Base-by-base conservation (phyloP, 2,113 vertebrate genomes). In the Bubo bubo region DNA sequence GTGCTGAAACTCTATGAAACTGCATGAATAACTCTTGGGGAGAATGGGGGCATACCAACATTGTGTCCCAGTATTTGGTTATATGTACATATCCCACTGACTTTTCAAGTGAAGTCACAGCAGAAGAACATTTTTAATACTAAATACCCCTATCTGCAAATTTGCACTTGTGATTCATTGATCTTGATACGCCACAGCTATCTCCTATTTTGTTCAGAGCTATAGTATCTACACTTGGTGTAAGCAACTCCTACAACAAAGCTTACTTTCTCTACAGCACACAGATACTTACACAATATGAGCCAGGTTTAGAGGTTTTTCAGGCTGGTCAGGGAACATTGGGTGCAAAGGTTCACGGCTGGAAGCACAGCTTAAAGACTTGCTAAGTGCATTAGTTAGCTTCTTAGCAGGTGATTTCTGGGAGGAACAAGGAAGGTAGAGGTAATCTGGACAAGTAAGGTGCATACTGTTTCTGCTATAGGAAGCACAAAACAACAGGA, bases 381-480 rank as follows among this genome's bases (percentile, higher is more conserved):
- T 99, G 98, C 99, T 99, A 96, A 99, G 98, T 45, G 99, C 99
- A 89, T 99, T 99, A 75, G 99, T 99, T 96, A 99, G 96, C 98
- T 99, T 99, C 99, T 99, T 99, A 92, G 99, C 99, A 64, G 99
- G 99, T 93, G 99, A 99, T 99, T 99, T 99, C 99, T 99, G 95
- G 87, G 95, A 96, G 97, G 97, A 97, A 98, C 83, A 97, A 97
- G 96, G 97, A 97, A 97, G 90, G 95, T 26, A 96, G 89, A 97
- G 88, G 89, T 97, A 96, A 97, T 94, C 62, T 88, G 92, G 97
- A 96, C 55, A 97, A 93, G 93, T 93, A 97, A 97, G 93, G 92
- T 89, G 92, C 94, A 94, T 59, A 96, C 26, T 90, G 71, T 80
- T 95, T 95, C 77, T 90, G 86, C 93, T 88, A 93, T 11, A 96